Evolutionary conservation across 2,797 vertebrate species (phyloP).

Genomic region (Anabas testudineus): DNA sequence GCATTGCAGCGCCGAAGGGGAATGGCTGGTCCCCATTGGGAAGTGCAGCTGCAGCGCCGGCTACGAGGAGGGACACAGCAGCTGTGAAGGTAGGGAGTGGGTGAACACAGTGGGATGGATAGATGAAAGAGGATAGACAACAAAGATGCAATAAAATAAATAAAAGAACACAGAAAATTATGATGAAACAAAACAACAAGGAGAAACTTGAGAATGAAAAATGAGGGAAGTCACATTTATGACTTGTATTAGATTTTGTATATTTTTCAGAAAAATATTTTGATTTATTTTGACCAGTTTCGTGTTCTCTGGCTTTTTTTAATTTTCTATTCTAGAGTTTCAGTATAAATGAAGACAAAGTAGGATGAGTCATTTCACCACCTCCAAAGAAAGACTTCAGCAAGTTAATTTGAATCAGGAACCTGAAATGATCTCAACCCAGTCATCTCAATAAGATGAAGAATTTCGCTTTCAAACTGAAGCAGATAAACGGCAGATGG

Average conservation of each 20-base stretch:
- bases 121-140: slow-evolving; percentile 8
- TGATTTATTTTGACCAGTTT: not conserved
- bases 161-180: not conserved
- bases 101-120: not conserved
- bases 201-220: not conserved
- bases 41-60: slow-evolving; percentile 95
- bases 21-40: slow-evolving; percentile 95
- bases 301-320: too few relatives aligned
- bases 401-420: not conserved
- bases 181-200: slow-evolving; percentile 12
- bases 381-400: not conserved
- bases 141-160: slow-evolving; percentile 1
- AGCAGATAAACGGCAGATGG: not conserved
- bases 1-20: slow-evolving; percentile 96
- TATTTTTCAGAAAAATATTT: not conserved
- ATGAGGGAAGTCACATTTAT: slow-evolving; percentile 4
- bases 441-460: not conserved
- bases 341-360: not conserved
- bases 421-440: too few relatives aligned
- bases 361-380: not conserved
- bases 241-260: not conserved
- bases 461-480: not conserved
- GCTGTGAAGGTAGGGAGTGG: slow-evolving; percentile 90
- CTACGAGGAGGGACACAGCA: slow-evolving; percentile 93
- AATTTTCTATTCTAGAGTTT: too few relatives aligned